Conservation (phyloP, 2,797 vertebrate genomes). For the Thalassophryne amazonica region DNA sequence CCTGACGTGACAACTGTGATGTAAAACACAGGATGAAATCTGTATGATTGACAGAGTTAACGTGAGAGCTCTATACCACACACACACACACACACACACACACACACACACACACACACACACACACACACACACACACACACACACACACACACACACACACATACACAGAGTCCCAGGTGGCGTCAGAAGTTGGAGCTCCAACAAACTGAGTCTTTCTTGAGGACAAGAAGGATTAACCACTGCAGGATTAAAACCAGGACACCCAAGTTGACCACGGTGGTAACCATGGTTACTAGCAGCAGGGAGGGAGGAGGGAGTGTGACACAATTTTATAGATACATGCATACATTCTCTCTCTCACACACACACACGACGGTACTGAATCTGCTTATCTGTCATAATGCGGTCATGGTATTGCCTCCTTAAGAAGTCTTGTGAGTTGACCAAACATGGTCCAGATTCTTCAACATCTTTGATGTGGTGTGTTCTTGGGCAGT, state of each 20-base stretch:
- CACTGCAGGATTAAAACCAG: conserved; percentile 63
- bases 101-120: neutral
- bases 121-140: conserved; percentile 22
- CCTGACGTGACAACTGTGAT: too few relatives aligned
- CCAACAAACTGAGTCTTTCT: conserved; percentile 70
- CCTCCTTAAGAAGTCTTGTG: too few relatives aligned
- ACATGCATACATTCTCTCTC: neutral
- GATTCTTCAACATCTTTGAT: too few relatives aligned
- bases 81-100: neutral
- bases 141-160: conserved; percentile 5
- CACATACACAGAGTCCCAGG: conserved; percentile 8
- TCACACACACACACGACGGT: too few relatives aligned
- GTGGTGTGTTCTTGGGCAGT: too few relatives aligned
- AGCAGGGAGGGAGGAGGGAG: neutral
- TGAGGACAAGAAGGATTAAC: conserved; percentile 72
- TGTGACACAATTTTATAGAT: neutral
- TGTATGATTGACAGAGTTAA: too few relatives aligned
- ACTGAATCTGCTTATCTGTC: too few relatives aligned
- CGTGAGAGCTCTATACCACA: neutral
- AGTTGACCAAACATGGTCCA: too few relatives aligned
- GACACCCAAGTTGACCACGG: conserved; percentile 77
- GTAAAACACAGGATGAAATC: too few relatives aligned
- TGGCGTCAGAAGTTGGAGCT: conserved; percentile 53
- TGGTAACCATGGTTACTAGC: conserved; percentile 59
- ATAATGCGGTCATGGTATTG: too few relatives aligned